phyloP scores from a whole-genome alignment of 2,888 invertebrate species.

The Acrobasis repandana region DNA sequence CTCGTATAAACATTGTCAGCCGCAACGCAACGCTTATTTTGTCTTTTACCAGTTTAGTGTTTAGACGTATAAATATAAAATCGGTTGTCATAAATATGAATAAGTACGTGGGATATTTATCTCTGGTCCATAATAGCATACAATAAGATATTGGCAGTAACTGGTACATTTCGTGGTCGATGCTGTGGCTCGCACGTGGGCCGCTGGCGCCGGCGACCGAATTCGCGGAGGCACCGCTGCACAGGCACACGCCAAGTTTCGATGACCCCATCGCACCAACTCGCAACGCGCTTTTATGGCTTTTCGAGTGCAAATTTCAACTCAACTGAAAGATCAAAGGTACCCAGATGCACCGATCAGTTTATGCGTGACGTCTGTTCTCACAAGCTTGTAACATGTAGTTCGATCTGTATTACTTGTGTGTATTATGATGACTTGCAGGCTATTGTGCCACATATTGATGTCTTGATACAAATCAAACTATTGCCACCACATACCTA shows the following conservation, averaged over 20 bases:
- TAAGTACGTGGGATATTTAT: too few relatives aligned
- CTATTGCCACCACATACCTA: too few relatives aligned
- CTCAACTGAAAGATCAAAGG: constrained; percentile 15
- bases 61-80: too few relatives aligned
- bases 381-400: constrained; percentile 7
- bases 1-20: too few relatives aligned
- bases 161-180: constrained; percentile 27
- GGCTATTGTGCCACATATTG: too few relatives aligned
- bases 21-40: too few relatives aligned
- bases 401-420: not conserved
- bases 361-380: not conserved
- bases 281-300: constrained; percentile 44
- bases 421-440: not conserved
- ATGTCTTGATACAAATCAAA: too few relatives aligned
- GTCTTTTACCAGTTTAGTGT: too few relatives aligned
- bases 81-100: too few relatives aligned
- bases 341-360: not conserved
- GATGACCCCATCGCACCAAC: constrained; percentile 45
- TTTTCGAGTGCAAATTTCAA: constrained; percentile 45
- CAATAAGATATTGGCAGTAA: constrained; percentile 28
- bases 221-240: constrained; percentile 39
- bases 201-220: constrained; percentile 36
- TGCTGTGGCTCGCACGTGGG: constrained; percentile 32
- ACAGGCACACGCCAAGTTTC: constrained; percentile 43
- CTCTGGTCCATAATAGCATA: too few relatives aligned